A percentile compares a stretch with the other conserved stretches of the same genome.
Conservation (phyloP, 35 echinoderm and acorn worm genomes). For the Anneissia japonica region DNA sequence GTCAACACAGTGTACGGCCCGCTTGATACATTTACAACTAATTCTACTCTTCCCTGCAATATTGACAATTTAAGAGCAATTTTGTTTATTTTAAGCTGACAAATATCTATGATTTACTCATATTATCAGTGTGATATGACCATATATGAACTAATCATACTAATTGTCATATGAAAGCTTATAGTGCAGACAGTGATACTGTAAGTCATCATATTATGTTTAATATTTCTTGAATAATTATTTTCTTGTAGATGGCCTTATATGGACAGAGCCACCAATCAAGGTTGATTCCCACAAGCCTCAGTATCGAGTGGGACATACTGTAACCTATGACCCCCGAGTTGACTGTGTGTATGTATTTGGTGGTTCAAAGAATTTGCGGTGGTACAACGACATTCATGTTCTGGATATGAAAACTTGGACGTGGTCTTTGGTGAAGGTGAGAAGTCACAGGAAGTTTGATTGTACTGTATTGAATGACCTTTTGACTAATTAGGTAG, state of each 20-base stretch:
- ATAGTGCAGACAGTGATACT: neutral
- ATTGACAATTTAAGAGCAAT: too few species aligned
- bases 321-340: conserved; percentile 61
- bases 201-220: neutral
- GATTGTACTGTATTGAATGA: too few species aligned
- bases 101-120: neutral
- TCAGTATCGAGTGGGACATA: conserved; percentile 77
- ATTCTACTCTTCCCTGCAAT: too few species aligned
- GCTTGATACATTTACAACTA: too few species aligned
- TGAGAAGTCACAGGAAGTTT: too few species aligned
- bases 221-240: neutral
- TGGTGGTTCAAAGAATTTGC: conserved; percentile 88
- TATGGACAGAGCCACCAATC: conserved; percentile 44
- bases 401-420: conserved; percentile 65
- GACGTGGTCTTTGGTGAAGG: conserved; percentile 81
- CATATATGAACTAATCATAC: neutral
- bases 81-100: too few species aligned
- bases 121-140: neutral
- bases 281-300: conserved; percentile 37
- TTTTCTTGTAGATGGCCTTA: conserved; percentile 1
- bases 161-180: neutral
- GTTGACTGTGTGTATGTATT: conserved; percentile 68
- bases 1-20: too few species aligned
- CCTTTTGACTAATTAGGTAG: too few species aligned
- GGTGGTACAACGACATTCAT: conserved; percentile 88